Percentiles rank a stretch among this genome's conserved stretches.
Conservation (phyloP, 2,888 invertebrate genomes). For the Volucella bombylans region DNA sequence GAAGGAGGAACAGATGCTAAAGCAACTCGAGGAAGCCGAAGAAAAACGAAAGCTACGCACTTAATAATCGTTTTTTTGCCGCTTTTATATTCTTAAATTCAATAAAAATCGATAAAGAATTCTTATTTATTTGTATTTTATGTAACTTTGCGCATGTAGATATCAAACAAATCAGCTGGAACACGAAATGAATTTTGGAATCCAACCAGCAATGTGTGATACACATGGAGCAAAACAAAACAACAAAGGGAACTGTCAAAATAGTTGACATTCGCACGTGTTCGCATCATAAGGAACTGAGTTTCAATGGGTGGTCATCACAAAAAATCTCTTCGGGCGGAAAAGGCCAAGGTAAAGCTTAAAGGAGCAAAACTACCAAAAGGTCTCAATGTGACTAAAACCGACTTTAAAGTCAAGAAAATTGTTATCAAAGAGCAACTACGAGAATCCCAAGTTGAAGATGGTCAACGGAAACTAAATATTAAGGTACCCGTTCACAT, state of each 20-base stretch:
- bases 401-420: conserved; percentile 93
- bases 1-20: conserved; percentile 78
- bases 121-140: conserved; percentile 26
- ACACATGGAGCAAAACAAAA: neutral
- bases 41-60: conserved; percentile 64
- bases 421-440: conserved; percentile 92
- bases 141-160: neutral
- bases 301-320: conserved; percentile 83
- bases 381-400: conserved; percentile 94
- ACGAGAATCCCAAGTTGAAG: conserved; percentile 86
- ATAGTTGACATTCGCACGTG: conserved; percentile 26
- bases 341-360: conserved; percentile 94
- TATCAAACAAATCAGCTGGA: neutral
- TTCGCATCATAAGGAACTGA: neutral
- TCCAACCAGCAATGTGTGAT: neutral
- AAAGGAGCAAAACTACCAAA: conserved; percentile 92
- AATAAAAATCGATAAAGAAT: conserved; percentile 5
- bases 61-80: neutral
- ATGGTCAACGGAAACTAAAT: conserved; percentile 89
- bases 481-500: conserved; percentile 79
- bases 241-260: conserved; percentile 36
- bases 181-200: conserved; percentile 35
- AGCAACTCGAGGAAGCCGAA: conserved; percentile 78
- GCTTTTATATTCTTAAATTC: neutral
- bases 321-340: conserved; percentile 90